phyloP scores from a whole-genome alignment of 2,888 invertebrate species.

The Biston betularia region DNA sequence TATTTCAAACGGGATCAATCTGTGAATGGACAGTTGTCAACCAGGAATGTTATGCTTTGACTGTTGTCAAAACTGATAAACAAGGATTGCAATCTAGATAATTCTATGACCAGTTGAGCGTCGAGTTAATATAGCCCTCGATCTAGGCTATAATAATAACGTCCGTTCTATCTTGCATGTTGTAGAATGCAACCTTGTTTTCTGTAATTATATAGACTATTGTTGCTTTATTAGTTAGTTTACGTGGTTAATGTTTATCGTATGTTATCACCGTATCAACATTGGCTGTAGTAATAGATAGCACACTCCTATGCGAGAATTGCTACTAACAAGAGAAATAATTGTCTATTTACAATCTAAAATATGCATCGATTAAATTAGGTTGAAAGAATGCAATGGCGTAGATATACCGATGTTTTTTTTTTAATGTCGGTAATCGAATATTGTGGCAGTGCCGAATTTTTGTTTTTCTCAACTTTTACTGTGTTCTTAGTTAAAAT shows the following conservation, averaged over 20 bases:
- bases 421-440: no score
- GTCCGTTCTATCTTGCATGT: neutral
- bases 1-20: neutral
- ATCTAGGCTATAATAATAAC: neutral
- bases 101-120: neutral
- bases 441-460: no score
- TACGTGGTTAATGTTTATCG: constrained; percentile 47
- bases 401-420: no score
- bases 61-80: no score
- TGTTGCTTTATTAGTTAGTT: constrained; percentile 23
- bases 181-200: constrained; percentile 1
- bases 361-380: neutral
- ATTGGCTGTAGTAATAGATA: constrained; percentile 42
- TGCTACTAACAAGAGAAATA: constrained; percentile 12
- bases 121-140: neutral
- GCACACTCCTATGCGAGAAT: constrained; percentile 28
- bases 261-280: constrained; percentile 52
- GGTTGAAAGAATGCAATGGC: no score
- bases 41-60: no score
- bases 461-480: no score
- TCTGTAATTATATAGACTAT: constrained; percentile 7
- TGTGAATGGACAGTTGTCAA: no score
- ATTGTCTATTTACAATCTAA: constrained; percentile 1
- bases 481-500: no score
- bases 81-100: neutral